Evolutionary conservation across 2,888 invertebrate species (phyloP), one percentile per base, ranked within the genome.

Genomic region (Apamea crenata): DNA sequence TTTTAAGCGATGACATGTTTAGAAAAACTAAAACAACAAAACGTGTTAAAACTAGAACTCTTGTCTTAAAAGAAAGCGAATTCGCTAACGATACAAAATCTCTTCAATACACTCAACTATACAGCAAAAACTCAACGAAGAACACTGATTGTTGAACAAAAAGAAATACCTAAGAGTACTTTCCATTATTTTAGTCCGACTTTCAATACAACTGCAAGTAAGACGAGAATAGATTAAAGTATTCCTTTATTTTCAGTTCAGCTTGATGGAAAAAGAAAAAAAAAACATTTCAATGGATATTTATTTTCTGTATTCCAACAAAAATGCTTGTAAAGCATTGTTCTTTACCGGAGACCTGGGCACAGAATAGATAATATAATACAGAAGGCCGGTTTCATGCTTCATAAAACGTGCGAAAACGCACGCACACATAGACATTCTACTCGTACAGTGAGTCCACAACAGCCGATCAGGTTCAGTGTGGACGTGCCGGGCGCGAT

Each of bases 261-360:
- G 40, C 68, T 68, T 77, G 71, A 81, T 72, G 69, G 63, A 50
- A 70, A 82, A 72, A 72, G 75, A 82, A 75, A 81, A 78, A 80
- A 74, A 74, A 70, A 73, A 36, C 29, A 66, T 77, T 80, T 63
- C 77, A 81, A 83, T 80, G 67, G 77, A 87, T 88, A 85, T 89
- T 87, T 88, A 89, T 81, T 82, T 81, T 77, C 71, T 16, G 80
- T 71, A 74, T 71, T 81, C 32, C 36, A 85, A 78, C 74, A 89
- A 86, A 87, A 87, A 73, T 63, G 14, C 67, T 73, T 73, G 78
- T 68, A 53, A 85, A 86, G 72, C 79, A 84, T 84, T 84, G 66
- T 76, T 80, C 71, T 68, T 50, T 74, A 80, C 56, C 12, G n/a
- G 21, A 8, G 56, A 36, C 36, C 29, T 81, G 73, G 56, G 1